Conservation (phyloP, 2,113 vertebrate species). For the Phalacrocorax carbo region DNA sequence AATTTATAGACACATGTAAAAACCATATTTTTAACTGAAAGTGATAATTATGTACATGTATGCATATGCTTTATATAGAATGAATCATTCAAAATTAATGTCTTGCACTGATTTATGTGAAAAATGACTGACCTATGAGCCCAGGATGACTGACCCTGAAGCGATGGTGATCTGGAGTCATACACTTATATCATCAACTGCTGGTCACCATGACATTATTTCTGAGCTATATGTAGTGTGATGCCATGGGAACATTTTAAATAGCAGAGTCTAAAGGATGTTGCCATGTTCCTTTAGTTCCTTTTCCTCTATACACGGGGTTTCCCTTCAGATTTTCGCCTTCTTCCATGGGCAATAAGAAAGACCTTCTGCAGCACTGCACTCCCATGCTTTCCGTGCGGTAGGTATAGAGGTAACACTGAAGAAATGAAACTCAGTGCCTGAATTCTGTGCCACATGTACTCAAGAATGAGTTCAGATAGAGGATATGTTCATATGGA, state of each 20-base stretch:
- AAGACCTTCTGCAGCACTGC: background rate
- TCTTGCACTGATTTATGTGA: background rate
- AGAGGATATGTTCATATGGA: background rate
- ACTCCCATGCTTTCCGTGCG: fast-evolving
- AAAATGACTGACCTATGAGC: background rate
- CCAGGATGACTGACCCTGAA: background rate
- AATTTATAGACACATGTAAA: background rate
- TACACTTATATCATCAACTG: background rate
- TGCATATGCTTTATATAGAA: background rate
- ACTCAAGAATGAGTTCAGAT: background rate
- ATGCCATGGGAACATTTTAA: background rate
- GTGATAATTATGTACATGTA: background rate
- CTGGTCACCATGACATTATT: background rate
- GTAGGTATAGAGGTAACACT: background rate
- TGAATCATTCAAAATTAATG: background rate
- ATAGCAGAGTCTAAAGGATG: background rate
- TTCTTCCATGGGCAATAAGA: background rate
- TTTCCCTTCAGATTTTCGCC: background rate
- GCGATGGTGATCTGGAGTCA: background rate
- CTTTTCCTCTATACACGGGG: background rate
- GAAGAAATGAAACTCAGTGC: background rate
- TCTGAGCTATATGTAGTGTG: background rate
- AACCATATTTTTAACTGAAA: background rate
- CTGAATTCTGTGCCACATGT: background rate
- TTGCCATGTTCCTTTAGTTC: background rate